Conservation (phyloP, 1,140 invertebrate genomes). For the Habropoda laboriosa region DNA sequence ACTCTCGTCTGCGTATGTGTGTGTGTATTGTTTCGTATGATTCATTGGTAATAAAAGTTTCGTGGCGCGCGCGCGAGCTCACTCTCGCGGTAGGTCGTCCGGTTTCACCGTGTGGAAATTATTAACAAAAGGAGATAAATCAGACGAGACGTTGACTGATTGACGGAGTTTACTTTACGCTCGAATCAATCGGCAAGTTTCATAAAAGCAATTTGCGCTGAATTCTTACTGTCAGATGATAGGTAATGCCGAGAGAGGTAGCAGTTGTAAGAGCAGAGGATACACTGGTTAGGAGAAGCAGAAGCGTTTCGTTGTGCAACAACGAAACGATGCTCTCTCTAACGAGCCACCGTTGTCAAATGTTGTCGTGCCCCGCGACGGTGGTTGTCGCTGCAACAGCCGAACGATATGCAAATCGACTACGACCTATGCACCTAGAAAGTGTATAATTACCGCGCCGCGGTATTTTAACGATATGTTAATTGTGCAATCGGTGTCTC, state of each 20-base stretch:
- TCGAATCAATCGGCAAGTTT: background rate
- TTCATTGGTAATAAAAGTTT: conserved; percentile 12
- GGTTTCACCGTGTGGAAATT: background rate
- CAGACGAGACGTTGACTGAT: background rate
- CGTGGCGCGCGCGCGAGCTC: too few species aligned
- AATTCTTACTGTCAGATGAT: too few species aligned
- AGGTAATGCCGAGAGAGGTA: too few species aligned
- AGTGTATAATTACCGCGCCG: conserved; percentile 50
- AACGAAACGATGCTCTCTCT: background rate
- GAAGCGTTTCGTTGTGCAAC: conserved; percentile 23
- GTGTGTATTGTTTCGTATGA: background rate
- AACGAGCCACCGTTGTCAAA: conserved; percentile 43
- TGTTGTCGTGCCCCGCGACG: background rate
- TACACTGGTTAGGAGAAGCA: background rate
- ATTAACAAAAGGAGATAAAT: background rate
- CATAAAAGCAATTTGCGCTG: background rate
- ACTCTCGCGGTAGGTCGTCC: background rate
- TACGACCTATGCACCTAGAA: conserved; percentile 47
- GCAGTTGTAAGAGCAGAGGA: background rate
- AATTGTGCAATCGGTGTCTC: conserved; percentile 51
- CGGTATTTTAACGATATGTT: conserved; percentile 54
- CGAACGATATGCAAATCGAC: conserved; percentile 48
- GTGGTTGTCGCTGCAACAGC: conserved; percentile 16
- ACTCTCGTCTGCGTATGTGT: background rate
- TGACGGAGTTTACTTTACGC: too few species aligned